Conservation (phyloP, 2,888 invertebrate species). For the Strigamia transsilvanica region DNA sequence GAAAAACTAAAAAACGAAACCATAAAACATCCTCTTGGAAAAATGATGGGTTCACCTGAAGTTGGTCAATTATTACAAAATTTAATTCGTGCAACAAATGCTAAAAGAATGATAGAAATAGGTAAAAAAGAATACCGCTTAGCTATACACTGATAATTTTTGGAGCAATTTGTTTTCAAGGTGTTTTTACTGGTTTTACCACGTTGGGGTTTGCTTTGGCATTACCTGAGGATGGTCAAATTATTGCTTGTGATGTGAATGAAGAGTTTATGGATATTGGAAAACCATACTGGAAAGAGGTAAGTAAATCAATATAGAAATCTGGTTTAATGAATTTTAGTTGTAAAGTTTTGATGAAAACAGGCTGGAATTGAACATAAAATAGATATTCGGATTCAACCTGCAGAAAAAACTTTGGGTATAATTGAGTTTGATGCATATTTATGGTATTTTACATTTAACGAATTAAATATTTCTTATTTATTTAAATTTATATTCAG, state of each 20-base stretch:
- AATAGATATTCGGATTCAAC: conserved; percentile 60
- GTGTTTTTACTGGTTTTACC: conserved; percentile 64
- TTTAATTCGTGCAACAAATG: not conserved
- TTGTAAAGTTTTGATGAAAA: too few relatives aligned
- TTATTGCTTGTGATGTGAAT: conserved; percentile 61
- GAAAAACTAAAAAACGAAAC: conserved; percentile 55
- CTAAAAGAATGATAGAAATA: conserved; percentile 48
- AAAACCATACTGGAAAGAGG: conserved; percentile 55
- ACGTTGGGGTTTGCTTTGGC: conserved; percentile 63
- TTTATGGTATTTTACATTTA: too few relatives aligned
- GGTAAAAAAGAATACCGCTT: not conserved
- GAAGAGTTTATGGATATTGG: conserved; percentile 59
- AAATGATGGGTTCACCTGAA: conserved; percentile 60
- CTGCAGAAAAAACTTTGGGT: conserved; percentile 58
- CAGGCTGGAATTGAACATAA: conserved; percentile 61
- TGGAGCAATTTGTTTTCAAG: conserved; percentile 53
- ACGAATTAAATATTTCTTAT: too few relatives aligned
- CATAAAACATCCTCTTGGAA: conserved; percentile 52
- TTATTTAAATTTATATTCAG: conserved; percentile 54
- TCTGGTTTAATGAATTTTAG: too few relatives aligned
- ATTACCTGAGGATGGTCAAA: conserved; percentile 63
- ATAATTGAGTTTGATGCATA: not conserved
- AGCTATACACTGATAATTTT: not conserved
- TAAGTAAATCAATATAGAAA: not conserved
- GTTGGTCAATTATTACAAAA: conserved; percentile 53